Conservation (phyloP, 37 sponge, comb jelly and placozoan species). For the Beroe ovata region DNA sequence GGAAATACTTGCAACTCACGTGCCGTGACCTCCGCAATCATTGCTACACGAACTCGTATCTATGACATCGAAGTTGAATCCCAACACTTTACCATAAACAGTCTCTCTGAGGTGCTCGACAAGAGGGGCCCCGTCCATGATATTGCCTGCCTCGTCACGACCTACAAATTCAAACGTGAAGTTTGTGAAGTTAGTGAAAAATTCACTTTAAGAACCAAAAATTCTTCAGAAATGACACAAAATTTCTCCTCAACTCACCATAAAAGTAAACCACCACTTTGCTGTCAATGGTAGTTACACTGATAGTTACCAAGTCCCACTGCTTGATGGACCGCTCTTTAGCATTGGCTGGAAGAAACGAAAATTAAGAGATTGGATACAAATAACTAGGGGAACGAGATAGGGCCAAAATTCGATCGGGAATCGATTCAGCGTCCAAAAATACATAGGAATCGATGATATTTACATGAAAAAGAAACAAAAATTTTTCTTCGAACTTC, state of each 20-base stretch:
- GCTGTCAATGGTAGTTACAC: slow-evolving; percentile 12
- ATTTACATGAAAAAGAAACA: too few species aligned
- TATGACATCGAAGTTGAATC: slow-evolving; percentile 40
- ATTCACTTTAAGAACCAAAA: too few species aligned
- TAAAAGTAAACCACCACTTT: slow-evolving; percentile 55
- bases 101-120: slow-evolving; percentile 50
- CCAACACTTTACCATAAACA: slow-evolving; percentile 23
- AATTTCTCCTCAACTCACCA: slow-evolving; percentile 11
- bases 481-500: too few species aligned
- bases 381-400: too few species aligned
- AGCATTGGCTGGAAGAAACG: background rate
- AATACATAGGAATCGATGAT: too few species aligned
- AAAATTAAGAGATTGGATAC: too few species aligned
- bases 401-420: too few species aligned
- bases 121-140: slow-evolving; percentile 5
- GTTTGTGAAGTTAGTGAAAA: too few species aligned
- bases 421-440: too few species aligned
- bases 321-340: slow-evolving; percentile 15
- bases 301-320: slow-evolving; percentile 54
- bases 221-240: background rate
- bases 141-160: background rate
- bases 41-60: slow-evolving; percentile 63
- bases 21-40: slow-evolving; percentile 59
- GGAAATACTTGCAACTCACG: background rate
- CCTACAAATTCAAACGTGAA: slow-evolving; percentile 15